Evolutionary conservation across 2,888 invertebrate genomes (phyloP).

Genomic region (Heliconius hortense): DNA sequence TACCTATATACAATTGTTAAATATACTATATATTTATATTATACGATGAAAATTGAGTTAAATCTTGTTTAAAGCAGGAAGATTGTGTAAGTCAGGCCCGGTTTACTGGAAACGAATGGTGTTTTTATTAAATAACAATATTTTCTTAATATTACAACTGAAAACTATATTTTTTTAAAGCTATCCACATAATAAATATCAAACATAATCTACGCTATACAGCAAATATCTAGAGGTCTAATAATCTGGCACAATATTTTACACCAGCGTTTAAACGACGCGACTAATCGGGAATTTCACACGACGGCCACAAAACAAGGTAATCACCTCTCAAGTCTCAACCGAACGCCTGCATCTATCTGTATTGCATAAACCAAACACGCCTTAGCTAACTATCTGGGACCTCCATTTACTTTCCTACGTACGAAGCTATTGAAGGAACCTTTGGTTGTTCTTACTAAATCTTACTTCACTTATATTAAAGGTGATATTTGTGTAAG

Average conservation of each 20-base stretch:
- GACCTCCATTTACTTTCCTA: constrained; percentile 33
- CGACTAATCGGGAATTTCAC: constrained; percentile 42
- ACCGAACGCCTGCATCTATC: constrained; percentile 44
- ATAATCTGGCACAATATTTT: constrained; percentile 35
- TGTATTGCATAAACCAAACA: constrained; percentile 48
- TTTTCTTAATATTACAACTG: too few species aligned
- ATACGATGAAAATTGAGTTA: too few species aligned
- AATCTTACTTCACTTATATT: constrained; percentile 30
- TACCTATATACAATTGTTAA: too few species aligned
- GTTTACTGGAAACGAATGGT: too few species aligned
- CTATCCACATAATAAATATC: background rate
- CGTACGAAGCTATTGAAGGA: constrained; percentile 25
- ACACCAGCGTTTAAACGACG: constrained; percentile 32
- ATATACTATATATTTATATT: too few species aligned
- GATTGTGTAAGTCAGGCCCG: too few species aligned
- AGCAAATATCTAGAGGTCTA: constrained; percentile 1
- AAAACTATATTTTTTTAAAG: background rate
- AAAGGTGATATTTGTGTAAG: constrained; percentile 33
- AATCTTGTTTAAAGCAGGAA: too few species aligned
- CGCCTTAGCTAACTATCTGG: constrained; percentile 35
- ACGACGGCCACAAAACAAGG: constrained; percentile 44
- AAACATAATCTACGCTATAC: background rate
- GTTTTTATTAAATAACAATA: too few species aligned
- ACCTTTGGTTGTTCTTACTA: constrained; percentile 11
- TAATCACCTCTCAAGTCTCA: constrained; percentile 47